phyloP scores from a whole-genome alignment of 2,797 vertebrate genomes.

The Catamblyrhynchus diadema region DNA sequence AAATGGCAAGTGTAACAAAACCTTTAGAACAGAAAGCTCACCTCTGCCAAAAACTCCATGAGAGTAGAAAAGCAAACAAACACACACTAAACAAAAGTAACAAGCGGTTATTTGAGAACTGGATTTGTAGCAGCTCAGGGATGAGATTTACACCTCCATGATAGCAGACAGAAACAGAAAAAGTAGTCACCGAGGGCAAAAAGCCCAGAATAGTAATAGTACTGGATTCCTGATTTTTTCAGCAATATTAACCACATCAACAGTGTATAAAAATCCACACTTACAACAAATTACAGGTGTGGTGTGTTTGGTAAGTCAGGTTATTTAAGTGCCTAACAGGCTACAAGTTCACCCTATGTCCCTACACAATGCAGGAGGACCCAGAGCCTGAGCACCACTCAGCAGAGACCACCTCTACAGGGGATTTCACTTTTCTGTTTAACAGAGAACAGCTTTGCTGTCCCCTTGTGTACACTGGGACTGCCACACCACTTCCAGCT shows the following conservation, averaged over 20 bases:
- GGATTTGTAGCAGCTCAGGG: not conserved
- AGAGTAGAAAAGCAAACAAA: not conserved
- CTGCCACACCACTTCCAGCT: not conserved
- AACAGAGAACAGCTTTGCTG: not conserved
- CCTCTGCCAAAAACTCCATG: not conserved
- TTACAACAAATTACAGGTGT: not conserved
- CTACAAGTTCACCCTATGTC: not conserved
- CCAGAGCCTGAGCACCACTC: not conserved
- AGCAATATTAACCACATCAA: not conserved
- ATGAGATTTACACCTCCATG: not conserved
- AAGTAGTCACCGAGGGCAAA: not conserved
- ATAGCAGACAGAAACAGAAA: not conserved
- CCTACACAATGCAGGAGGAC: rapidly evolving
- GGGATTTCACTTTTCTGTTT: not conserved
- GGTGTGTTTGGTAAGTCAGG: not conserved
- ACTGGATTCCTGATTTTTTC: not conserved
- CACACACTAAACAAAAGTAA: not conserved
- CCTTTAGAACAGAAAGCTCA: not conserved
- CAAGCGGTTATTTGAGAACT: not conserved
- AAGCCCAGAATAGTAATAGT: not conserved
- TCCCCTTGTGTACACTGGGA: not conserved
- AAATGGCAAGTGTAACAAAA: not conserved
- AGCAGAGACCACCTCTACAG: not conserved
- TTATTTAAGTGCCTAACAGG: not conserved
- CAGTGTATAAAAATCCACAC: not conserved